These are phyloP conservation scores for Apostichopus japonicus DNA, from an alignment of 35 echinoderm and acorn worm genomes.

Conservation along the genomic window DNA sequence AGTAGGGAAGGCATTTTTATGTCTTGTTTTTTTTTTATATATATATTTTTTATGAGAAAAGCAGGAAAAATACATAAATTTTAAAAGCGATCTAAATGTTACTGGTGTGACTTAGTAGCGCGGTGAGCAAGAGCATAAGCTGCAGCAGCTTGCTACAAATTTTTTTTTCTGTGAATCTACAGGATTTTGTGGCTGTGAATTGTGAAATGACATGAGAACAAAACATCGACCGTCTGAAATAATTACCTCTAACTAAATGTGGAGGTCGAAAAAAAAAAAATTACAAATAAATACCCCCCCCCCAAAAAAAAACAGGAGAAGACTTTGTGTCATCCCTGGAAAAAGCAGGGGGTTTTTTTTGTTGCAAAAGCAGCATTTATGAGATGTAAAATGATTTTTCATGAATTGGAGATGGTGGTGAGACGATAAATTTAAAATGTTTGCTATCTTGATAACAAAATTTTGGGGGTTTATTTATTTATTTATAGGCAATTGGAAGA, in stretches of 20 bases:
- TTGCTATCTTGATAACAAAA: no score
- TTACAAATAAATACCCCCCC: no score
- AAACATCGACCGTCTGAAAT: neutral
- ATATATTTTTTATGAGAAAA: neutral
- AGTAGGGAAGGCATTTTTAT: neutral
- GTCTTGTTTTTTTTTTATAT: neutral
- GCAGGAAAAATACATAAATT: neutral
- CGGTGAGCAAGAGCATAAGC: neutral
- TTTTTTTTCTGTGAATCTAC: neutral
- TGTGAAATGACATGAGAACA: neutral
- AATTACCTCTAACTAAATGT: neutral
- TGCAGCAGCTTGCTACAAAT: neutral
- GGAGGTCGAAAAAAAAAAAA: neutral
- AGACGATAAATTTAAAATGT: neutral
- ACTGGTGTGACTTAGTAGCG: slow-evolving; percentile 14
- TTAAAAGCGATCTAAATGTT: neutral
- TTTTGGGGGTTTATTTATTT: no score
- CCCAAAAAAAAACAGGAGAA: no score
- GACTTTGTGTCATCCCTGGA: neutral
- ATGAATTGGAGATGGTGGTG: neutral
- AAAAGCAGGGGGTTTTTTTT: neutral
- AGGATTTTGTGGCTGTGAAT: neutral
- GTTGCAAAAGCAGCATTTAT: neutral
- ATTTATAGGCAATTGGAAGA: no score
- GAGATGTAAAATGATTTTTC: neutral